Conservation (phyloP, 2,888 invertebrate genomes). For the Patella caerulea region DNA sequence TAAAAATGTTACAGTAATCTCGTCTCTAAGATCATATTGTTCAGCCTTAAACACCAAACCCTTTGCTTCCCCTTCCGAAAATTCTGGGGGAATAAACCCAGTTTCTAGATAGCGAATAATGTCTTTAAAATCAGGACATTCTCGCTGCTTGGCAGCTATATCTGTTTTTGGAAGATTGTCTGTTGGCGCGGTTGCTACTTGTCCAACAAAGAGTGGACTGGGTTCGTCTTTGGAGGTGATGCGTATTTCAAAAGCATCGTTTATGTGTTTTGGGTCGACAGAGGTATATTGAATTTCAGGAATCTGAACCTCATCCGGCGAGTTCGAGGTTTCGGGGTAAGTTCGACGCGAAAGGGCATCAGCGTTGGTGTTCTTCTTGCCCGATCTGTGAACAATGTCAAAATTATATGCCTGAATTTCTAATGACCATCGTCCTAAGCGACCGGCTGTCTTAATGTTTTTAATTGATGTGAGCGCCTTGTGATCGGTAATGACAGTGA, state of each 20-base stretch:
- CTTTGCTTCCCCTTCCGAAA: neutral
- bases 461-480: no score
- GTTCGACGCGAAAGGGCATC: neutral
- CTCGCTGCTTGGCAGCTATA: neutral
- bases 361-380: neutral
- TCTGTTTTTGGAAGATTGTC: neutral
- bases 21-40: neutral
- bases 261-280: neutral
- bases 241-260: neutral
- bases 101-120: neutral
- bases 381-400: neutral
- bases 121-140: neutral
- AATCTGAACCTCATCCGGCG: neutral
- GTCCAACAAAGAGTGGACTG: neutral
- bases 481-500: slow-evolving; percentile 30
- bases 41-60: neutral
- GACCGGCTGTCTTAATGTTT: no score
- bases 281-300: neutral
- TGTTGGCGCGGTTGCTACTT: neutral
- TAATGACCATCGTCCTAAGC: slow-evolving; percentile 31
- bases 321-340: neutral
- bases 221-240: neutral
- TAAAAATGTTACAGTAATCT: neutral
- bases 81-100: neutral
- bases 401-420: slow-evolving; percentile 28